Conservation (phyloP, 2,888 invertebrate species). For the Platycheirus albimanus region DNA sequence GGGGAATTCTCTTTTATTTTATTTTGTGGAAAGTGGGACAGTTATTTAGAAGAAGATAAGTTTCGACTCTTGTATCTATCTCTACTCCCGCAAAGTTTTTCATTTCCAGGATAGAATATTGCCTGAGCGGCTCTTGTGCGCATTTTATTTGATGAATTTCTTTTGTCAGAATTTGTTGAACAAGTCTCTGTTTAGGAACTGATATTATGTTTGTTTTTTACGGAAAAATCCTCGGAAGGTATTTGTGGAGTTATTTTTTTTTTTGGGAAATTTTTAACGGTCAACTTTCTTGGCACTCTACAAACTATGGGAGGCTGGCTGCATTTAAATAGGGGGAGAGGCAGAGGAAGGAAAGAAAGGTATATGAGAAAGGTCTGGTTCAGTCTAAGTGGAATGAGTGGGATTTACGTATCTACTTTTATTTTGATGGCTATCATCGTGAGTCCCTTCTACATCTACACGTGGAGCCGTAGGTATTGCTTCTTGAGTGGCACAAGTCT, state of each 20-base stretch:
- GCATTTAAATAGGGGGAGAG: background rate
- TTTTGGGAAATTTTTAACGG: slow-evolving; percentile 33
- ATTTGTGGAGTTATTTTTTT: slow-evolving; percentile 51
- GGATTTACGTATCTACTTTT: no score
- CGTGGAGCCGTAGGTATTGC: no score
- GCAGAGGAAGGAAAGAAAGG: no score
- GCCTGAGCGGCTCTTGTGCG: slow-evolving; percentile 52
- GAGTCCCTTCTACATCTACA: no score
- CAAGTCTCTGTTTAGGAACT: slow-evolving; percentile 34
- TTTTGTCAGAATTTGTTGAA: slow-evolving; percentile 60
- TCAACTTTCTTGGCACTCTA: slow-evolving; percentile 34
- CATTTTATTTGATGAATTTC: slow-evolving; percentile 65
- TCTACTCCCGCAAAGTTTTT: slow-evolving; percentile 52
- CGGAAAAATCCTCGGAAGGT: slow-evolving; percentile 9
- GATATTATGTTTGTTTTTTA: slow-evolving; percentile 58
- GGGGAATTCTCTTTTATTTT: no score
- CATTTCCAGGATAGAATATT: slow-evolving; percentile 50
- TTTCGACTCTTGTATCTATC: slow-evolving; percentile 40
- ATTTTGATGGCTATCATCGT: no score
- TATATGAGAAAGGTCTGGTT: no score
- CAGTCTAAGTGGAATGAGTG: no score
- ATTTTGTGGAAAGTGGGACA: slow-evolving; percentile 47
- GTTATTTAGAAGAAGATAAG: slow-evolving; percentile 60
- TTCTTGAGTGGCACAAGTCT: no score
- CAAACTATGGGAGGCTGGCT: background rate